Evolutionary conservation across 2,113 vertebrate genomes (phyloP).

Genomic region (Limnothrissa miodon): DNA sequence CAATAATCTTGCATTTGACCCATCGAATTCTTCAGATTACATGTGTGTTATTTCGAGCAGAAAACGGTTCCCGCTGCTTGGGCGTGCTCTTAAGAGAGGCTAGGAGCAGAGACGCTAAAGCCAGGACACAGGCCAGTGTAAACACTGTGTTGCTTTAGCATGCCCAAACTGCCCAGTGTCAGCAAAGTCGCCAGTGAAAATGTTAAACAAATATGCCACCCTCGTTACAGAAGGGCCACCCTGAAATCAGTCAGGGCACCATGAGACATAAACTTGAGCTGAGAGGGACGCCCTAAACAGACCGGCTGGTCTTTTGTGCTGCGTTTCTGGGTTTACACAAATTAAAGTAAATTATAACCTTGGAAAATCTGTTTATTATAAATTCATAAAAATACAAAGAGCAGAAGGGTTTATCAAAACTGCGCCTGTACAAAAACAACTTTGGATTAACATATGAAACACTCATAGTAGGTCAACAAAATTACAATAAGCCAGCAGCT

Average conservation of each 20-base stretch:
- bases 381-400: neutral
- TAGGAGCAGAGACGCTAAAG: constrained; percentile 18
- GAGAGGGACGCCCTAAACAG: neutral
- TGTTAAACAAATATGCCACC: constrained; percentile 50
- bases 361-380: neutral
- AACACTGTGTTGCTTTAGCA: constrained; percentile 39
- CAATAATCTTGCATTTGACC: constrained; percentile 44
- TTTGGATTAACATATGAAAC: neutral
- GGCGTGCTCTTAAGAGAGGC: constrained; percentile 32
- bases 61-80: neutral
- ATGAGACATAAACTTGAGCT: neutral
- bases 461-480: neutral
- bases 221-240: constrained; percentile 34
- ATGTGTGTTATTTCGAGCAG: neutral
- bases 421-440: neutral
- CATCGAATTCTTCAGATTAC: constrained; percentile 29
- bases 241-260: neutral
- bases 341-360: neutral
- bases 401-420: neutral
- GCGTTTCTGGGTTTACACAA: neutral
- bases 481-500: neutral
- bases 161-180: constrained; percentile 8
- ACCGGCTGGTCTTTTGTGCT: neutral
- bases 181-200: constrained; percentile 39
- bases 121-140: constrained; percentile 45